A percentile compares a stretch with the other conserved stretches of the same genome.
phyloP scores from a whole-genome alignment of 2,888 invertebrate species.

The Hermaeophaga mercurialis region DNA sequence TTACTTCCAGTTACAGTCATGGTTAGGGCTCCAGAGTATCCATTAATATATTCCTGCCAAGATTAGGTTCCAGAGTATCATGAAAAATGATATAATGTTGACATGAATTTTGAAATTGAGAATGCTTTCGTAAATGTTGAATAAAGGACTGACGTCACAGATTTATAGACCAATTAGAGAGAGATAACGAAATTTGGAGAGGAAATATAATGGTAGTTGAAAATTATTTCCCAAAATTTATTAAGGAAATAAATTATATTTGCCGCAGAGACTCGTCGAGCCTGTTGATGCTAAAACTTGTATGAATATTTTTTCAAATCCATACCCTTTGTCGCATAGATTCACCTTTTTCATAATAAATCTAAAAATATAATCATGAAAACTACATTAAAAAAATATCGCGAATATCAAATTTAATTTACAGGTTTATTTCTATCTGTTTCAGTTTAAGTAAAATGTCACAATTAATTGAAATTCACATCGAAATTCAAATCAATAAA shows the following conservation, averaged over 20 bases:
- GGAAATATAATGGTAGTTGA: constrained; percentile 9
- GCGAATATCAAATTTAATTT: too few relatives aligned
- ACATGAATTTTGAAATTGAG: constrained; percentile 9
- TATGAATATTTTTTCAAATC: too few relatives aligned
- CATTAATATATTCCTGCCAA: neutral
- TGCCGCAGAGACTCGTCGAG: constrained; percentile 6
- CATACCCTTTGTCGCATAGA: too few relatives aligned
- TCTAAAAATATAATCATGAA: too few relatives aligned
- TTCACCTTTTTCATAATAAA: too few relatives aligned
- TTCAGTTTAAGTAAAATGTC: too few relatives aligned
- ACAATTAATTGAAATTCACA: too few relatives aligned
- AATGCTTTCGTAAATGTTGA: constrained; percentile 2
- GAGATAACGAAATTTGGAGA: constrained; percentile 4
- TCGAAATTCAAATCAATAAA: too few relatives aligned
- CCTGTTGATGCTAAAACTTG: neutral
- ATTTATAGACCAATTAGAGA: constrained; percentile 11
- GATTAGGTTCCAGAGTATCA: neutral
- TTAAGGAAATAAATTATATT: constrained; percentile 9
- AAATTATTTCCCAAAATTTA: constrained; percentile 11
- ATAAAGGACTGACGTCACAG: constrained; percentile 3
- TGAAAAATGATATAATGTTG: constrained; percentile 12
- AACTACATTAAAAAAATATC: too few relatives aligned
- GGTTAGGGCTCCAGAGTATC: too few relatives aligned
- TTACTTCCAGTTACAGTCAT: too few relatives aligned
- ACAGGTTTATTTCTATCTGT: too few relatives aligned